Evolutionary conservation across 1,140 invertebrate genomes (phyloP).

Genomic region (Heliconius himera): DNA sequence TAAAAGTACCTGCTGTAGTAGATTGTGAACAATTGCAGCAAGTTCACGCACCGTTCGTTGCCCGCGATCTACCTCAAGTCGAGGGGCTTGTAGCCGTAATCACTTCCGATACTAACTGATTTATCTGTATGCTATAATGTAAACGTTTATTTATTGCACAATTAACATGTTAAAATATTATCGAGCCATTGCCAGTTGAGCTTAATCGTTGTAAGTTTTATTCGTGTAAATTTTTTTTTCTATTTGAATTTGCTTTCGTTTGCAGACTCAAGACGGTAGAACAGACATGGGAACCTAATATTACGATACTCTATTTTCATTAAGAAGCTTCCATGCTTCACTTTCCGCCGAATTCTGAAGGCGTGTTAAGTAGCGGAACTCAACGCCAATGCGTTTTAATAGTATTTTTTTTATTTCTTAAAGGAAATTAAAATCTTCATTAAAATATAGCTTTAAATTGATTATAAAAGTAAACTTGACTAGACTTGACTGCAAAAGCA

Average conservation of each 20-base stretch:
- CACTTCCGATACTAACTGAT: constrained; percentile 51
- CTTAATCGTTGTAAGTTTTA: background rate
- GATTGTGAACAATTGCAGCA: constrained; percentile 9
- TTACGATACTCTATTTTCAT: no score
- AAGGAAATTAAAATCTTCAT: background rate
- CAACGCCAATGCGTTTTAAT: no score
- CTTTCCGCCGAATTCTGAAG: no score
- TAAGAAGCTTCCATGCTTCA: no score
- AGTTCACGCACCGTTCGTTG: constrained; percentile 57
- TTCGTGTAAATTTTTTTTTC: background rate
- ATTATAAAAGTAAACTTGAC: background rate
- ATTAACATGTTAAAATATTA: constrained; percentile 25
- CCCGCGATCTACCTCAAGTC: constrained; percentile 61
- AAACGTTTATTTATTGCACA: constrained; percentile 39
- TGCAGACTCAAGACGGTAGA: no score
- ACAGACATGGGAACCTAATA: no score
- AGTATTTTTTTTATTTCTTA: background rate
- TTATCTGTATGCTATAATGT: constrained; percentile 37
- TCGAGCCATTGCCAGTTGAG: background rate
- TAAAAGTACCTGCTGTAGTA: background rate
- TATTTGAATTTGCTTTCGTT: no score
- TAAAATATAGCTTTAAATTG: background rate
- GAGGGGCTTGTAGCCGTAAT: constrained; percentile 46
- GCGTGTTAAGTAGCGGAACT: no score
- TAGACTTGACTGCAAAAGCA: background rate